A percentile compares a stretch with the other conserved stretches of the same genome.
phyloP scores from a whole-genome alignment of 2,113 vertebrate species.

The Dolichallabes microphthalmus region DNA sequence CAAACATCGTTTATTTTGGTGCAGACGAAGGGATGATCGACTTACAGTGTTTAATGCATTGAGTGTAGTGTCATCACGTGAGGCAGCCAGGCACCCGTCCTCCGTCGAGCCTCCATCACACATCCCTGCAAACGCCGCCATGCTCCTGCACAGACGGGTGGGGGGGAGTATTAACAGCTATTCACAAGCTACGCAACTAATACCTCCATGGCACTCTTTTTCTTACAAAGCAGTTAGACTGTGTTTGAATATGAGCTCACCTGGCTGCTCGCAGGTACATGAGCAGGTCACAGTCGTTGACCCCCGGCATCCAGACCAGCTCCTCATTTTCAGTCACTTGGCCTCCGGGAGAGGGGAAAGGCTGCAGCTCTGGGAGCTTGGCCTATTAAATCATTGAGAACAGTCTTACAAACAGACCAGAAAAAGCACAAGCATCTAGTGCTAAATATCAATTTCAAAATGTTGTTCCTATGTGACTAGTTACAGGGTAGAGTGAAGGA shows the following conservation, averaged over 20 bases:
- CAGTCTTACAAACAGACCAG: conserved; percentile 62
- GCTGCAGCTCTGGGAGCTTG: conserved; percentile 95
- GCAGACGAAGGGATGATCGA: conserved; percentile 25
- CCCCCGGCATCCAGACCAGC: conserved; percentile 97
- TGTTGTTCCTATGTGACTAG: conserved; percentile 51
- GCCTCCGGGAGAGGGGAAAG: conserved; percentile 87
- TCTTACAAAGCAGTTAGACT: background rate
- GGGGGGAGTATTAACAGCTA: conserved; percentile 5
- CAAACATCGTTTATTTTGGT: background rate
- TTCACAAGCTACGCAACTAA: background rate
- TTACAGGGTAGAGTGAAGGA: conserved; percentile 38
- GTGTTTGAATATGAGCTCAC: conserved; percentile 66
- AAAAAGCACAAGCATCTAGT: conserved; percentile 62
- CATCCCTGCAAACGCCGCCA: conserved; percentile 99
- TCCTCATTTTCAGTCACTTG: conserved; percentile 96
- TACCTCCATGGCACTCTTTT: background rate
- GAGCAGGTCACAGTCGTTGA: conserved; percentile 97
- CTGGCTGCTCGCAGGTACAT: conserved; percentile 98
- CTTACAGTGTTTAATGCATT: conserved; percentile 98
- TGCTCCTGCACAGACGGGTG: conserved; percentile 82
- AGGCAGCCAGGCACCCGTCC: conserved; percentile 94
- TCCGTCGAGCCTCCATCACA: conserved; percentile 98
- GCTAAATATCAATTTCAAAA: conserved; percentile 65
- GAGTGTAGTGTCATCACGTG: conserved; percentile 95
- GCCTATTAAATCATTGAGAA: conserved; percentile 77